Evolutionary conservation across 2,797 vertebrate genomes (phyloP).

Genomic region (Tokudaia muenninki): DNA sequence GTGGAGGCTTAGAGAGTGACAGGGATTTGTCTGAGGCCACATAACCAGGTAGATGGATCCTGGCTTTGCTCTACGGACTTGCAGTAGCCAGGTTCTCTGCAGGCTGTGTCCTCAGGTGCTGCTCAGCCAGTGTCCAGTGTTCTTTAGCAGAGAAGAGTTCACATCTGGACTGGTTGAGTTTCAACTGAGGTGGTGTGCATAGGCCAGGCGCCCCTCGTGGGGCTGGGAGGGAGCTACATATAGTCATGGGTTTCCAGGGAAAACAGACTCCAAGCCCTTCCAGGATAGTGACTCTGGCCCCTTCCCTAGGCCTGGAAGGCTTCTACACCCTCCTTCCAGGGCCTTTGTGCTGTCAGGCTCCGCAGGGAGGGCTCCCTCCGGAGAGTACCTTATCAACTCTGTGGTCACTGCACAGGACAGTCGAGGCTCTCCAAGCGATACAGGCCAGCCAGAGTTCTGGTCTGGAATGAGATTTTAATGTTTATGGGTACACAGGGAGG

Average conservation of each 20-base stretch:
- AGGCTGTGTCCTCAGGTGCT: neutral
- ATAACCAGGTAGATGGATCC: neutral
- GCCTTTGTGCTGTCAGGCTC: neutral
- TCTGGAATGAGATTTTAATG: neutral
- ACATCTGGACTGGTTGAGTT: neutral
- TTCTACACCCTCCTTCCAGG: neutral
- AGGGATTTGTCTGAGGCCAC: neutral
- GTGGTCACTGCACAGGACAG: neutral
- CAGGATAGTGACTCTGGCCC: neutral
- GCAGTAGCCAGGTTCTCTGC: neutral
- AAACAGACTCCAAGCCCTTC: neutral
- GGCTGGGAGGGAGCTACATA: neutral
- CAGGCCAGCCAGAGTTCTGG: neutral
- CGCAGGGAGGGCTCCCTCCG: neutral
- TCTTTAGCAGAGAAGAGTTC: neutral
- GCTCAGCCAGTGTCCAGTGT: neutral
- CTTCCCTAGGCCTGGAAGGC: slow-evolving; percentile 37
- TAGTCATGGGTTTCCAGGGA: neutral
- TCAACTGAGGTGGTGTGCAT: neutral
- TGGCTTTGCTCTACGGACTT: neutral
- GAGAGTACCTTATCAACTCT: neutral
- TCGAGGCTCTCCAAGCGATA: neutral
- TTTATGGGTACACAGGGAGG: neutral
- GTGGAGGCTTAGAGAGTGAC: neutral
- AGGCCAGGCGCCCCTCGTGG: neutral